Conservation (phyloP, 2,888 invertebrate genomes). For the Crepidodera aurea region DNA sequence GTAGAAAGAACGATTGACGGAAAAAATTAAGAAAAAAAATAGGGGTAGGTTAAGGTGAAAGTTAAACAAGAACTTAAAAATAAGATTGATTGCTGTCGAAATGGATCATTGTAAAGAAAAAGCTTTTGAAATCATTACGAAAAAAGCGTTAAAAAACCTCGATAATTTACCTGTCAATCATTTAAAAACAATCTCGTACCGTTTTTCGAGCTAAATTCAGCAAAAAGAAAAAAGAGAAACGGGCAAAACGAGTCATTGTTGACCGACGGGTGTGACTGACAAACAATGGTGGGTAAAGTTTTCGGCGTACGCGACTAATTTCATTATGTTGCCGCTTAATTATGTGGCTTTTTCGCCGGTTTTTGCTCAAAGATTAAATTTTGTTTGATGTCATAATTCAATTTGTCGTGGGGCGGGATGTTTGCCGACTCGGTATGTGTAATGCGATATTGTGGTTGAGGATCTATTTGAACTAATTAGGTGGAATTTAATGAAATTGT, state of each 20-base stretch:
- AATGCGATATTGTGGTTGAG: conserved; percentile 31
- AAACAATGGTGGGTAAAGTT: conserved; percentile 40
- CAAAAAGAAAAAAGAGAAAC: not conserved
- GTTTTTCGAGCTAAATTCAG: not conserved
- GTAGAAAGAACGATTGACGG: no score
- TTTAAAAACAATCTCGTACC: no score
- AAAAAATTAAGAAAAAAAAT: no score
- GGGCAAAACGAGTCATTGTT: conserved; percentile 40
- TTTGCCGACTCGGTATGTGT: conserved; percentile 29
- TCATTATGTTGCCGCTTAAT: conserved; percentile 42
- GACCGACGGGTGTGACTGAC: conserved; percentile 47
- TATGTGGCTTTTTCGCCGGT: conserved; percentile 40
- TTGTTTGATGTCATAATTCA: conserved; percentile 42
- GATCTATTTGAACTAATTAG: conserved; percentile 1
- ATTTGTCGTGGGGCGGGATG: conserved; percentile 29
- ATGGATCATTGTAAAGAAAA: no score
- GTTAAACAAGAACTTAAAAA: no score
- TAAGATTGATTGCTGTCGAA: no score
- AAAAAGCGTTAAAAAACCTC: not conserved
- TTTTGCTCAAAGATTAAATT: conserved; percentile 44
- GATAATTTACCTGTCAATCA: not conserved
- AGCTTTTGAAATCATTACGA: no score
- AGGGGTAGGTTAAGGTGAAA: no score
- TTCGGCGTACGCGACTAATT: conserved; percentile 38
- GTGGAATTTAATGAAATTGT: conserved; percentile 1